phyloP scores from a whole-genome alignment of 2,113 vertebrate species.

The Chaetorhynchus papuensis region DNA sequence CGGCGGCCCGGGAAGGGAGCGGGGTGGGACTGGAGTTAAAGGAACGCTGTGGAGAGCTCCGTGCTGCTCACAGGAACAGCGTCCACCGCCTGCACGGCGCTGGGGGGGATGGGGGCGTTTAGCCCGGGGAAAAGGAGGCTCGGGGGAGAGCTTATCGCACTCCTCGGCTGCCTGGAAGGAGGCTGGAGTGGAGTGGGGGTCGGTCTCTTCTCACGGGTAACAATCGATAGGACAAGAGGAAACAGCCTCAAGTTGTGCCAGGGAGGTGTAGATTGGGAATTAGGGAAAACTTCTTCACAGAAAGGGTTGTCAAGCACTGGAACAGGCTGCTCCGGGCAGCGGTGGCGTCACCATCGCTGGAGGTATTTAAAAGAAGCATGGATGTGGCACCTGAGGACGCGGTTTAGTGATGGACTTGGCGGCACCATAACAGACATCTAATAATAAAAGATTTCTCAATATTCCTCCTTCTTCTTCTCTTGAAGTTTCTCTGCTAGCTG shows the following conservation, averaged over 20 bases:
- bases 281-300: background rate
- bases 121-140: background rate
- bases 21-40: background rate
- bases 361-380: background rate
- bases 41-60: accelerated
- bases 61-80: accelerated
- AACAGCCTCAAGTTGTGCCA: background rate
- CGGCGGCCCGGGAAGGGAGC: background rate
- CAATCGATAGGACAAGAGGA: background rate
- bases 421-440: accelerated
- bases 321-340: background rate
- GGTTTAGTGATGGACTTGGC: background rate
- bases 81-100: accelerated
- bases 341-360: background rate
- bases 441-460: accelerated
- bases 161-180: background rate
- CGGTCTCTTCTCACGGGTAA: background rate
- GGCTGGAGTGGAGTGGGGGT: background rate
- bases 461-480: background rate
- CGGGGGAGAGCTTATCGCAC: accelerated
- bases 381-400: background rate
- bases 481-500: background rate
- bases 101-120: accelerated
- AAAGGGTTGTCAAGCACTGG: background rate
- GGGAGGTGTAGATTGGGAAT: background rate